Conservation (phyloP, 2,888 invertebrate species). For the Eurois occulta region DNA sequence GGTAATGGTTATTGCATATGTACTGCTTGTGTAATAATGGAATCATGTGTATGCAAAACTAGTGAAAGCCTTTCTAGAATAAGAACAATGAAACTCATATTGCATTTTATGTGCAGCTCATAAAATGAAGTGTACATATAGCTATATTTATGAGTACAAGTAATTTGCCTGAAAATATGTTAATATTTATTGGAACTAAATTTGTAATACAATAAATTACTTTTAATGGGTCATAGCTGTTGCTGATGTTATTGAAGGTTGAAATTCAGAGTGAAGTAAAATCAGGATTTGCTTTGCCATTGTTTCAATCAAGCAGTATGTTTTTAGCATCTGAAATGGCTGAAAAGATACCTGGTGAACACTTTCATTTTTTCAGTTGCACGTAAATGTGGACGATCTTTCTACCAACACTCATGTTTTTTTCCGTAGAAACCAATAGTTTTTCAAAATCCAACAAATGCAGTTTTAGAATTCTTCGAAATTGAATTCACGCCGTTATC, state of each 20-base stretch:
- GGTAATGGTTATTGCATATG: background rate
- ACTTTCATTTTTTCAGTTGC: background rate
- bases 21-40: background rate
- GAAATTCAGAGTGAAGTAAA: background rate
- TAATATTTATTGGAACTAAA: slow-evolving; percentile 9
- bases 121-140: slow-evolving; percentile 28
- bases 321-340: background rate
- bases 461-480: background rate
- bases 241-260: background rate
- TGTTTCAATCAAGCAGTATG: background rate
- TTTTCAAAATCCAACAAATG: background rate
- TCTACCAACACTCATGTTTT: background rate
- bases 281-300: background rate
- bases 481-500: background rate
- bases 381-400: background rate
- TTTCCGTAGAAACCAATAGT: background rate
- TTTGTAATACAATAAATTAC: background rate
- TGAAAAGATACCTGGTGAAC: too few relatives aligned
- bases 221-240: background rate
- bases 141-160: slow-evolving; percentile 5
- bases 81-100: slow-evolving; percentile 9
- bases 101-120: slow-evolving; percentile 3
- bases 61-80: background rate
- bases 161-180: slow-evolving; percentile 15
- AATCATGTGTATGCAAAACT: slow-evolving; percentile 1